Conservation (phyloP, 2,113 vertebrate species). For the Plecturocebus donacophilus region DNA sequence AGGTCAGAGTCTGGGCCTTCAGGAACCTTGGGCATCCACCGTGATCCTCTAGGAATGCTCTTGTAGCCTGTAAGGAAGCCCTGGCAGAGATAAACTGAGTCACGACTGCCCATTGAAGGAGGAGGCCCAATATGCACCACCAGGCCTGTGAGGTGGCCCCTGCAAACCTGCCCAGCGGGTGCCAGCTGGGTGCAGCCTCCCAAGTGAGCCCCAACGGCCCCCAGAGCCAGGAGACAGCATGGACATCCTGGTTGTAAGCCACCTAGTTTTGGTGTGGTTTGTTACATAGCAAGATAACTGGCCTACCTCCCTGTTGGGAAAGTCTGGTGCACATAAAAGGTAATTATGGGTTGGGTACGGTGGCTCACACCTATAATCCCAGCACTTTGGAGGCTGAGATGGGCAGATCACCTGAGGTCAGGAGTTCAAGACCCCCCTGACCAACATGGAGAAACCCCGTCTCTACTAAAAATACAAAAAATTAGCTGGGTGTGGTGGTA, state of each 20-base stretch:
- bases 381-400: too few species aligned
- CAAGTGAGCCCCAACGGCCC: too few species aligned
- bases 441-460: too few species aligned
- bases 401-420: too few species aligned
- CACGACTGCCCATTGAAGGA: neutral
- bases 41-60: accelerated
- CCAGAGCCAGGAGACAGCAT: neutral
- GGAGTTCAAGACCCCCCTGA: too few species aligned
- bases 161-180: too few species aligned
- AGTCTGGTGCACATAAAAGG: neutral
- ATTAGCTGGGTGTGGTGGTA: too few species aligned
- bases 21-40: neutral
- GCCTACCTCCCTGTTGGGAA: neutral
- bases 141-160: neutral
- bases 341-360: too few species aligned
- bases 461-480: too few species aligned
- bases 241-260: neutral
- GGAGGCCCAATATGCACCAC: too few species aligned
- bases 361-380: too few species aligned
- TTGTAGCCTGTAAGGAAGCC: neutral
- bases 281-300: accelerated
- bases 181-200: too few species aligned
- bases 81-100: neutral
- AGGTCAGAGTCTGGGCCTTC: neutral
- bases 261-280: neutral